Conservation (phyloP, 2,797 vertebrate species). For the Leptodactylus fallax region DNA sequence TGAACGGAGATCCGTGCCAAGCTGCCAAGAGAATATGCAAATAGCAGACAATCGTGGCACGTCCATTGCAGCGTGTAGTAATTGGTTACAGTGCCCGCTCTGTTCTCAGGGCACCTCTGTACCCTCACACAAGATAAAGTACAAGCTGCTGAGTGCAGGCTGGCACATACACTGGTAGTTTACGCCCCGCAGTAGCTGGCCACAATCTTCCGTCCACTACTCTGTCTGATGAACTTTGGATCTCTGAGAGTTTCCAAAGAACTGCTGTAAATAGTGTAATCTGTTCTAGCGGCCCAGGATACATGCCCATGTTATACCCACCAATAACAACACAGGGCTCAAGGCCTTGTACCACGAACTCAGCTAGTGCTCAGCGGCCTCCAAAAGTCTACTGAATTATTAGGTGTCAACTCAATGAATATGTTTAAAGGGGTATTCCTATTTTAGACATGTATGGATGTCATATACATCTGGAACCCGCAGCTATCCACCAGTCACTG, state of each 20-base stretch:
- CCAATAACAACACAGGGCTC: no score
- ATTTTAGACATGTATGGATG: no score
- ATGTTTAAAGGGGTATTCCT: not conserved
- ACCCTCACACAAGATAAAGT: not conserved
- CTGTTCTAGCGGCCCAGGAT: not conserved
- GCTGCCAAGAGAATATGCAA: conserved; percentile 13
- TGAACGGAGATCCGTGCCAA: conserved; percentile 7
- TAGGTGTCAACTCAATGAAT: not conserved
- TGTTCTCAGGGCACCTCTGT: not conserved
- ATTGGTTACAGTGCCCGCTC: conserved; percentile 22
- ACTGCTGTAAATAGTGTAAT: no score
- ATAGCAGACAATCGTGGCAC: conserved; percentile 2
- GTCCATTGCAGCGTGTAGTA: not conserved
- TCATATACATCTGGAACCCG: no score
- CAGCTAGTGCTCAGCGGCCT: not conserved
- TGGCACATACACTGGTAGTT: not conserved
- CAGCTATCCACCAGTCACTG: no score
- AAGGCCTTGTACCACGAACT: not conserved
- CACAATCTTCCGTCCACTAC: no score
- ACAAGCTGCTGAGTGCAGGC: not conserved
- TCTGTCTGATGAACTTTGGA: conserved; percentile 12
- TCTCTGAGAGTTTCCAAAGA: no score
- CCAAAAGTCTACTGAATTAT: not conserved
- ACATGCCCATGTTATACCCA: no score
- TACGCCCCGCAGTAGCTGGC: no score